Conservation (phyloP, 2,113 vertebrate species). For the Halcyon senegalensis region DNA sequence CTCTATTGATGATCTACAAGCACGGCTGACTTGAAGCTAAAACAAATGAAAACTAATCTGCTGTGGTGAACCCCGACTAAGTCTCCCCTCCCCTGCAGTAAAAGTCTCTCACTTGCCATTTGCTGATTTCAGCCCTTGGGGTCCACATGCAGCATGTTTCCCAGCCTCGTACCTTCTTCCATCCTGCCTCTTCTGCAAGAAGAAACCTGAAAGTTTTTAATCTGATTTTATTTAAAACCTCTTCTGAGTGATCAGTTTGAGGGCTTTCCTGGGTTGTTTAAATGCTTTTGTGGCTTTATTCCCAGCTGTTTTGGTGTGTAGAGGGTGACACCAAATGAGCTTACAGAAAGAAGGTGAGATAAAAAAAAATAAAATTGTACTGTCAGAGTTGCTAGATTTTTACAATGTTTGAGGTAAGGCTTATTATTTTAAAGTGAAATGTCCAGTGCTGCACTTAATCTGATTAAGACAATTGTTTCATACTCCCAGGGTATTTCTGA, state of each 20-base stretch:
- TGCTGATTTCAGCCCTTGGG: not conserved
- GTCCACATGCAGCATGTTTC: not conserved
- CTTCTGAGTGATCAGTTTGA: not conserved
- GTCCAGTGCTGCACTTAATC: not conserved
- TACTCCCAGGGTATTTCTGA: not conserved
- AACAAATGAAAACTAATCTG: not conserved
- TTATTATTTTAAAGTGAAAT: not conserved
- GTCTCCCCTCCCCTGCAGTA: not conserved
- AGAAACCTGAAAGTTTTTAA: not conserved
- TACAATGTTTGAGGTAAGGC: not conserved
- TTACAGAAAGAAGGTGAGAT: not conserved
- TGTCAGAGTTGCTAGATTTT: not conserved
- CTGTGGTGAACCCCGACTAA: not conserved
- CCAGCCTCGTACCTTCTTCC: not conserved
- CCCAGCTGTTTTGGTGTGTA: not conserved
- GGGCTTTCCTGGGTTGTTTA: not conserved
- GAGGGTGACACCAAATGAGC: not conserved
- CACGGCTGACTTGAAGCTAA: not conserved
- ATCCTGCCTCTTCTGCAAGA: not conserved
- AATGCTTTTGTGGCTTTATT: not conserved
- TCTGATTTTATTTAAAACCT: not conserved
- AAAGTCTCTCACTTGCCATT: not conserved
- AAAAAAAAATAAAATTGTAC: not conserved
- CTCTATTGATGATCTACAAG: not conserved
- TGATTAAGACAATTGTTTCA: not conserved